phyloP scores from a whole-genome alignment of 1,140 invertebrate genomes.

The Atta texana region DNA sequence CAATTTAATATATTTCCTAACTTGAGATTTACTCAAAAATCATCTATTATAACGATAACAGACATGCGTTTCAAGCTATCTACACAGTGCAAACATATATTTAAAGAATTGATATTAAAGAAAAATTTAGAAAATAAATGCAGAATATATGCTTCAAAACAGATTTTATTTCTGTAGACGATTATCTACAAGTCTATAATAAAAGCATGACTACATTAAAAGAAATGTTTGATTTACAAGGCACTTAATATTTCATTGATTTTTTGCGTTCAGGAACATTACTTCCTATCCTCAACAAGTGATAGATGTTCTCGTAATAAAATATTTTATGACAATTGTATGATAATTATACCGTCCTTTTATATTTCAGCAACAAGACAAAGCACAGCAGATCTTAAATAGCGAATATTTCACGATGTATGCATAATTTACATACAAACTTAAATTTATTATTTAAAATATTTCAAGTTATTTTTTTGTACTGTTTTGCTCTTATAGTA shows the following conservation, averaged over 20 bases:
- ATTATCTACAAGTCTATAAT: conserved; percentile 20
- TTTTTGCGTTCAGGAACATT: conserved; percentile 67
- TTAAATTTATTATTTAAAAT: conserved; percentile 7
- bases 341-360: conserved; percentile 6
- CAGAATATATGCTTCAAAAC: background rate
- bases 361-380: conserved; percentile 20
- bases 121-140: conserved; percentile 4
- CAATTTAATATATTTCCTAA: conserved; percentile 15
- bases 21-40: background rate
- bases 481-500: conserved; percentile 13
- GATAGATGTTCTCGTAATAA: conserved; percentile 34
- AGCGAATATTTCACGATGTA: background rate
- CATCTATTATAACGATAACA: background rate
- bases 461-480: conserved; percentile 36
- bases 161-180: conserved; percentile 33
- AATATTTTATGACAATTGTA: conserved; percentile 29
- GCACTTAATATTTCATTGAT: conserved; percentile 73
- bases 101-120: background rate
- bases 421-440: conserved; percentile 2
- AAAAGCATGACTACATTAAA: conserved; percentile 41
- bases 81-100: too few species aligned
- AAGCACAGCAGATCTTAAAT: conserved; percentile 17
- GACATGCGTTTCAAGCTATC: background rate
- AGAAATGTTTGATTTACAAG: conserved; percentile 77
- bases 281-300: conserved; percentile 26